Evolutionary conservation across 2,113 vertebrate species (phyloP).

Genomic region (Hyperoodon ampullatus): DNA sequence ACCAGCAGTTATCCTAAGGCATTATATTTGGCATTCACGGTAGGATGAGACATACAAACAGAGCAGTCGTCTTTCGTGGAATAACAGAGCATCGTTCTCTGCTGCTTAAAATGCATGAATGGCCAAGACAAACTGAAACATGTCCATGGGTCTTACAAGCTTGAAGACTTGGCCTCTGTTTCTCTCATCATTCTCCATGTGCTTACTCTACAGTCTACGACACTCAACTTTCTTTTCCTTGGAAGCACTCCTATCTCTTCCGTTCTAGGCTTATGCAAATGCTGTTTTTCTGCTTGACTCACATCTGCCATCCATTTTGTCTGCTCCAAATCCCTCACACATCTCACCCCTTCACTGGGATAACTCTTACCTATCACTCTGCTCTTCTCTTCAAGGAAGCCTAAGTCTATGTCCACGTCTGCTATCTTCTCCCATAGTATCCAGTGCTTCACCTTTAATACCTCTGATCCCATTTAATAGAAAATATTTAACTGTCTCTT

Average conservation of each 20-base stretch:
- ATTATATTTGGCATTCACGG: not conserved
- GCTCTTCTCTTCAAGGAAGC: not conserved
- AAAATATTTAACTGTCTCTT: not conserved
- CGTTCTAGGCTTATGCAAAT: not conserved
- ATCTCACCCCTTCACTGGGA: not conserved
- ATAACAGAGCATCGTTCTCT: not conserved
- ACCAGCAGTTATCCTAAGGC: not conserved
- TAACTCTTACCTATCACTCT: not conserved
- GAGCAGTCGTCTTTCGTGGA: not conserved
- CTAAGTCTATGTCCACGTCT: not conserved
- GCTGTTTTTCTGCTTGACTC: not conserved
- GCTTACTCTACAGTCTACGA: not conserved
- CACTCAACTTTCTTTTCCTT: not conserved
- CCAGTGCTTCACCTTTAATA: not conserved
- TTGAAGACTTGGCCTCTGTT: not conserved
- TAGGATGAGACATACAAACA: no score
- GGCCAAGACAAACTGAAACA: not conserved
- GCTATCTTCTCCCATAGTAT: not conserved
- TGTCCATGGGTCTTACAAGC: fast-evolving
- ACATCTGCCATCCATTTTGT: not conserved
- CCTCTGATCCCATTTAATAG: not conserved
- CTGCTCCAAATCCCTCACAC: not conserved
- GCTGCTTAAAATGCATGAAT: not conserved
- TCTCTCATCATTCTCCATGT: not conserved
- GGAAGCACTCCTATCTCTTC: not conserved